These are phyloP conservation scores for Gambelia wislizenii DNA, from an alignment of 2,797 vertebrate species.

Conservation along the genomic window DNA sequence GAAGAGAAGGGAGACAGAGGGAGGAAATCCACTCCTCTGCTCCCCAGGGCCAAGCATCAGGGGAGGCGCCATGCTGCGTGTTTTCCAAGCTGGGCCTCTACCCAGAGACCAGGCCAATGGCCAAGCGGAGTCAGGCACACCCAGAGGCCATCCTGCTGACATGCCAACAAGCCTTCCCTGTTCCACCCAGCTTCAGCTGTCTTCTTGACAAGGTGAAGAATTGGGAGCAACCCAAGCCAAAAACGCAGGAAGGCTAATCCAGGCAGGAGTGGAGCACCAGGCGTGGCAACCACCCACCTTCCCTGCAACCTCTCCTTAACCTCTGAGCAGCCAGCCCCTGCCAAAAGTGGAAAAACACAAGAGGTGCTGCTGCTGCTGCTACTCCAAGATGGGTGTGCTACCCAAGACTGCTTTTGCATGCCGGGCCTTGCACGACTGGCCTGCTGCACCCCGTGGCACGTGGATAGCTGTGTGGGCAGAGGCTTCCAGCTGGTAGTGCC, in stretches of 20 bases:
- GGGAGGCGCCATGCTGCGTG: too few relatives aligned
- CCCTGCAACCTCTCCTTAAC: constrained; percentile 10
- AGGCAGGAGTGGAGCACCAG: not conserved
- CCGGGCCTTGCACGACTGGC: constrained; percentile 7
- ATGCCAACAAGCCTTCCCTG: not conserved
- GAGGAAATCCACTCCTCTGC: too few relatives aligned
- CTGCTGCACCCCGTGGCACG: not conserved
- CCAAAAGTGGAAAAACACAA: constrained; percentile 27
- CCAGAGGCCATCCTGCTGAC: not conserved
- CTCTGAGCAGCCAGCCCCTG: not conserved
- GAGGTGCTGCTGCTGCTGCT: not conserved
- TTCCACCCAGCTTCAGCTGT: not conserved
- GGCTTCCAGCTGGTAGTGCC: constrained; percentile 1
- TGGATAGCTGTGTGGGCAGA: not conserved
- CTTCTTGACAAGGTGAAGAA: not conserved
- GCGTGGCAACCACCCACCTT: not conserved
- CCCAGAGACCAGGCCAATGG: not conserved
- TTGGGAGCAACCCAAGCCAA: too few relatives aligned
- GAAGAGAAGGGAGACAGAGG: too few relatives aligned
- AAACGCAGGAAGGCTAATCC: too few relatives aligned
- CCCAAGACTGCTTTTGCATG: constrained; percentile 7
- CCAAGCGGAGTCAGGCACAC: not conserved
- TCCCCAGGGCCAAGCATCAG: too few relatives aligned
- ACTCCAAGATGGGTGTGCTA: not conserved
- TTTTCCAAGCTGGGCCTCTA: not conserved